A percentile compares a stretch with the other conserved stretches of the same genome.
Conservation (phyloP, 1,140 invertebrate genomes). For the Sinella curviseta region DNA sequence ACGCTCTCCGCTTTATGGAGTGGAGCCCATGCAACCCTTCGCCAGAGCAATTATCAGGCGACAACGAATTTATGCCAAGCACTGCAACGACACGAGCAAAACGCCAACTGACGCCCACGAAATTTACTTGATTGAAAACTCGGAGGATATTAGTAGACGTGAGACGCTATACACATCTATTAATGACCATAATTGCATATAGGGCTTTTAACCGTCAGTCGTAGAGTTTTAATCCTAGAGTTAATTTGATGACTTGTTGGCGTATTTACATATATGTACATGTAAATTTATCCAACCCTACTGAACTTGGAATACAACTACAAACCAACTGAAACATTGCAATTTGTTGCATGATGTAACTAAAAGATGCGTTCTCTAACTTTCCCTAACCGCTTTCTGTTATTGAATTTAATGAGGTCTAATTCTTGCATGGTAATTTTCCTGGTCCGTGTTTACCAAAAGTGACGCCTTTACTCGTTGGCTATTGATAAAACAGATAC, state of each 20-base stretch:
- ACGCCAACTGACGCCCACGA: conserved; percentile 39
- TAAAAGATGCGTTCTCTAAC: too few relatives aligned
- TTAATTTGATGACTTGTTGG: too few relatives aligned
- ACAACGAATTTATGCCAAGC: conserved; percentile 58
- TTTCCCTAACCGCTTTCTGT: too few relatives aligned
- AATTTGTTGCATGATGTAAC: too few relatives aligned
- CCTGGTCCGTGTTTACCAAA: too few relatives aligned
- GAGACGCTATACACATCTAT: conserved; percentile 38
- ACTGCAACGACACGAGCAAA: conserved; percentile 50
- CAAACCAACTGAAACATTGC: too few relatives aligned
- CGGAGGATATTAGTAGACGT: conserved; percentile 55
- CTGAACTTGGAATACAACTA: background rate
- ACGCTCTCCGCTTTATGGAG: conserved; percentile 64
- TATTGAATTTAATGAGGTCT: too few relatives aligned
- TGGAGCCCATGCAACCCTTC: conserved; percentile 60
- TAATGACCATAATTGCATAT: background rate
- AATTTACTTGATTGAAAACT: conserved; percentile 50
- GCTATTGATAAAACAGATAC: too few relatives aligned
- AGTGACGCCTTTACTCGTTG: too few relatives aligned
- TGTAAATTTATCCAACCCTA: background rate
- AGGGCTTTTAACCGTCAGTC: background rate
- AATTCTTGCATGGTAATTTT: too few relatives aligned
- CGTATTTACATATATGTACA: background rate
- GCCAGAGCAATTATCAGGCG: conserved; percentile 57
- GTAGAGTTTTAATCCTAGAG: too few relatives aligned